These are phyloP conservation scores for Bucorvus abyssinicus DNA, from an alignment of 2,797 vertebrate species.

Conservation along the genomic window DNA sequence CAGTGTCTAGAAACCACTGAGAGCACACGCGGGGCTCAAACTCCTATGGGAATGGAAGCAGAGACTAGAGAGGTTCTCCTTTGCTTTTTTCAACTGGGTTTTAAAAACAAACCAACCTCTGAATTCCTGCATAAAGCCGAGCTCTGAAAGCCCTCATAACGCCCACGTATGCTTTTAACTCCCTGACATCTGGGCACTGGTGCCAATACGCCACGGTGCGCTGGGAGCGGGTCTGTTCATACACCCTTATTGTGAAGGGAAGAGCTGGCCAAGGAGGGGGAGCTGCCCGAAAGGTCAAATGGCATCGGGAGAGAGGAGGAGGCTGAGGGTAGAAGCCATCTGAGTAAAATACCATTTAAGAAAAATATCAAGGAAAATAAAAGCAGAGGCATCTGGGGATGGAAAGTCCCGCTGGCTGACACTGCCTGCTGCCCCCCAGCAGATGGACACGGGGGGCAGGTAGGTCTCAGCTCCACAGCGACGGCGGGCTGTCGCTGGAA, in stretches of 20 bases:
- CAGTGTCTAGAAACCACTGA: not conserved
- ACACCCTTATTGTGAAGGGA: not conserved
- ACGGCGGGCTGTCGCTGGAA: not conserved
- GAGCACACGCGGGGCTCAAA: rapidly evolving
- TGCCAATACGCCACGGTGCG: rapidly evolving
- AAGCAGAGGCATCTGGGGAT: too few relatives aligned
- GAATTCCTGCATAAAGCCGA: not conserved
- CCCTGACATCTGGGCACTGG: not conserved
- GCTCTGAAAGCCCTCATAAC: rapidly evolving
- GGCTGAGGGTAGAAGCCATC: not conserved
- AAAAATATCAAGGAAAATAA: not conserved
- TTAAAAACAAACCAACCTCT: not conserved
- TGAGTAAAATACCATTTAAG: not conserved
- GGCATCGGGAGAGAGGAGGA: not conserved
- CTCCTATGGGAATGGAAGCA: not conserved
- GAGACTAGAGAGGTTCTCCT: not conserved
- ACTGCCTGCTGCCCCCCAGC: too few relatives aligned
- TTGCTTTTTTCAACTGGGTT: not conserved
- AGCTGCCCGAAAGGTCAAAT: not conserved
- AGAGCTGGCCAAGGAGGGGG: not conserved
- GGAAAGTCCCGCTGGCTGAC: not conserved
- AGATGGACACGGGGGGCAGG: too few relatives aligned
- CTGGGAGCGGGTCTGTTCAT: not conserved
- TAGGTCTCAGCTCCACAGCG: not conserved
- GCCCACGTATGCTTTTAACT: not conserved